phyloP scores from a whole-genome alignment of 2,113 vertebrate genomes.

The Ancistrus triradiatus region DNA sequence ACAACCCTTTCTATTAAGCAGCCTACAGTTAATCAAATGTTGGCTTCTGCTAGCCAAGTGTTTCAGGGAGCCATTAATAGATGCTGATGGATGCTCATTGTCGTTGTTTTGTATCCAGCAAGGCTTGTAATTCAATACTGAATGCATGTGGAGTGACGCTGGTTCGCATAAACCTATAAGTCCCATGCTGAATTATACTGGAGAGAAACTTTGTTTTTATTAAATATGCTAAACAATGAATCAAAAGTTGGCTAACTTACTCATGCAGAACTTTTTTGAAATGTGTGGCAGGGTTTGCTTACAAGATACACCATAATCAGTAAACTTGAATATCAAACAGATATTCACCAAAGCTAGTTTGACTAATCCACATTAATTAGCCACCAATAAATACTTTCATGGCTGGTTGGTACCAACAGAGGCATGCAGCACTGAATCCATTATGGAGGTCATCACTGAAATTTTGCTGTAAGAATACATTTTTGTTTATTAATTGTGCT shows the following conservation, averaged over 20 bases:
- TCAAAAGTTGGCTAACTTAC: slow-evolving; percentile 19
- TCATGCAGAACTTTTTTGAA: too few species aligned
- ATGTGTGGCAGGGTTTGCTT: too few species aligned
- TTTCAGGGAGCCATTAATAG: neutral
- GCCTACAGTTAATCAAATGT: slow-evolving; percentile 21
- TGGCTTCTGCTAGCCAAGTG: slow-evolving; percentile 5
- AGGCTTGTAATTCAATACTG: slow-evolving; percentile 17
- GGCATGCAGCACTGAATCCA: too few species aligned
- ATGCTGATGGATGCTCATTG: neutral
- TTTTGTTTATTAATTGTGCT: too few species aligned
- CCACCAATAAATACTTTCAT: too few species aligned
- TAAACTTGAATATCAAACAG: too few species aligned
- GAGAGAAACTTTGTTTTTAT: slow-evolving; percentile 20
- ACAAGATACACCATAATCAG: too few species aligned
- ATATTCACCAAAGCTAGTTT: too few species aligned
- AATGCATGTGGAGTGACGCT: slow-evolving; percentile 23
- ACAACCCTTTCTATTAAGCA: slow-evolving; percentile 12
- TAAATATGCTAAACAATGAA: slow-evolving; percentile 1
- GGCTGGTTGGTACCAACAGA: too few species aligned
- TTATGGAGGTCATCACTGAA: too few species aligned
- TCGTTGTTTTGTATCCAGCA: slow-evolving; percentile 12
- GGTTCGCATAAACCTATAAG: slow-evolving; percentile 22
- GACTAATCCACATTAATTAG: too few species aligned
- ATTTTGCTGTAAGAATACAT: too few species aligned
- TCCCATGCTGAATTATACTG: slow-evolving; percentile 6